Evolutionary conservation across 2,797 vertebrate genomes (phyloP), one percentile per base, ranked within the genome.

Genomic region (Gymnothorax javanicus): DNA sequence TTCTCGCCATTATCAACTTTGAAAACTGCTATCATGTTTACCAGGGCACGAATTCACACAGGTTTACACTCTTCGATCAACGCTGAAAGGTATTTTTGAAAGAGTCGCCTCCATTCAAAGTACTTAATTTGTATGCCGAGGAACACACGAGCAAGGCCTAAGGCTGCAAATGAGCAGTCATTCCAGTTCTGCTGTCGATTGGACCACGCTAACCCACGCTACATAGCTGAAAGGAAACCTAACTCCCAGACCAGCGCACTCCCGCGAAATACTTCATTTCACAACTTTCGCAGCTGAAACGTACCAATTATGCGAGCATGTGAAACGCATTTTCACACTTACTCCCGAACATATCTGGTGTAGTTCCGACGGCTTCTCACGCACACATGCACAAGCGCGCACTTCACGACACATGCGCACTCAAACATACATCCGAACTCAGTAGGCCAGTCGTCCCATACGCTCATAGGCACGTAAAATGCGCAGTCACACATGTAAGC

Each of bases 61-160:
- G 91, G 88, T 82, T 43, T 83, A 86, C 85, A 86, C 87, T 90
- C 88, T 86, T 85, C 85, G 59, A 43, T 85, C 88, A 87, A 83
- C 86, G 86, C 90, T 84, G 92, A 91, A 91, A 94, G 92, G 92
- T 94, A 90, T 93, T 88, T 93, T 92, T 91, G 33, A 64, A 88
- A 94, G 93, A 92, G 93, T 95, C 93, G 91, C 92, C 92, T 93
- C 94, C 89, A 94, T 95, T 95, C 94, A 95, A 92, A 57, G 71
- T 84, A 13, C 91, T 91, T 95, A 93, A 96, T 96, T 95, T 94
- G 95, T 95, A 95, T 95, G 93, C 94, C 57, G 90, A 20, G 88
- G 91, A 93, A 93, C 89, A 57, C 87, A 67, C 90, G 90, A 85
- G 93, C 93, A 86, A 84, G 94, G 92, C 93, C 93, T 90, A 90